phyloP scores from a whole-genome alignment of 2,797 vertebrate species.

The Eupleurogrammus muticus region DNA sequence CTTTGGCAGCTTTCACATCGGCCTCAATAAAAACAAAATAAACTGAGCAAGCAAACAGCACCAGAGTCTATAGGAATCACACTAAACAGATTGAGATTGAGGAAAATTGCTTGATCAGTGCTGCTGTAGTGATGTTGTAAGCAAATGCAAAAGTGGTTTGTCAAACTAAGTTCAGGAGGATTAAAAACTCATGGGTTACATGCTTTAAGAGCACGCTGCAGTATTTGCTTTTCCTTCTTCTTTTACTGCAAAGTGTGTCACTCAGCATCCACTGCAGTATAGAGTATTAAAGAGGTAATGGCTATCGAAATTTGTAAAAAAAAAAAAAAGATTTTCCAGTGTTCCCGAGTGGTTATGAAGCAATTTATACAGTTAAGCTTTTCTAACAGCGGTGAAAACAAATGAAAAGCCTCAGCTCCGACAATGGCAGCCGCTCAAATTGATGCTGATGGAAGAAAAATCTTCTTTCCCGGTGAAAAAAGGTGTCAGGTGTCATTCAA shows the following conservation, averaged over 20 bases:
- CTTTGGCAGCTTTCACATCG: neutral
- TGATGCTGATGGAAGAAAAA: constrained; percentile 47
- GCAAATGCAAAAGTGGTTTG: neutral
- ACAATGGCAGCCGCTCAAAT: constrained; percentile 26
- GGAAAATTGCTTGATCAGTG: neutral
- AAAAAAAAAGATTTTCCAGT: constrained; percentile 10
- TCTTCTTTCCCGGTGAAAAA: constrained; percentile 43
- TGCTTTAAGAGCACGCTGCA: neutral
- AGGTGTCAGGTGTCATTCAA: constrained; percentile 55
- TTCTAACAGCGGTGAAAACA: constrained; percentile 31
- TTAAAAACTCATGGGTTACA: neutral
- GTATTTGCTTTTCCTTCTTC: neutral
- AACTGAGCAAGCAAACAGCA: neutral
- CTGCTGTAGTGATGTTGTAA: neutral
- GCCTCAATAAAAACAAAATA: neutral
- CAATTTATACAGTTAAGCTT: constrained; percentile 14
- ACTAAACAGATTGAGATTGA: neutral
- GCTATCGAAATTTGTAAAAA: no score
- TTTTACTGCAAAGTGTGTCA: neutral
- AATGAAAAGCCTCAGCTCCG: constrained; percentile 40
- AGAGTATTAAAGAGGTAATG: neutral
- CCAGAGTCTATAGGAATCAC: neutral
- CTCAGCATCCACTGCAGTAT: neutral
- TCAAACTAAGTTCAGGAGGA: neutral
- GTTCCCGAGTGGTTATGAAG: neutral